Base-by-base conservation (phyloP, 2,113 vertebrate species). In the Bubo scandiacus region DNA sequence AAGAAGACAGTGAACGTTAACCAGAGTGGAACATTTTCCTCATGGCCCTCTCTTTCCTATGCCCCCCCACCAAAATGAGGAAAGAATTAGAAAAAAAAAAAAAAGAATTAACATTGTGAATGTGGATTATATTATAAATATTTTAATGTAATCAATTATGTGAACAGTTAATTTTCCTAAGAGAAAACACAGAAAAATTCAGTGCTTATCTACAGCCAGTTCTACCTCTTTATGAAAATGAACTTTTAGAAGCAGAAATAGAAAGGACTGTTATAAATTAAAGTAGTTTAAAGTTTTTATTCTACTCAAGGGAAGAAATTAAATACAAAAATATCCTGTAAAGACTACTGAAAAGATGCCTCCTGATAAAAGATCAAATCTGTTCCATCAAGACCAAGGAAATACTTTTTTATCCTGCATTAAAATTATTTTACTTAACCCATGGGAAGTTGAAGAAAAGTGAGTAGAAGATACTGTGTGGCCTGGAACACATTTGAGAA, bases 1-100 rank as follows among this genome's bases (percentile, higher is more conserved):
- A 72, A 59, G 29, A 49, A 7, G 16, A 63, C 4, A 51, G 8
- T 45, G 70, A 73, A 73, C 22, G 32, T 36, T 81, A 79, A 62
- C 14, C 27, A 45, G 21, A 36, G 30, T 51, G 17, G 18, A 90
- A 59, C 12, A 40, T 21, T 17, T 38, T 66, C 11, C 36, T 55
- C 5, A 67, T 27, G n/a, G 26, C 1, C 5, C 0, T 0, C 1
- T 75, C 52, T 34, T 61, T 12, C 2, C 4, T 25, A 20, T 47
- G 18, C 19, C 45, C 16, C 16, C 19, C 3, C 7, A 11, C 5
- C 22, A 22, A 29, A 73, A 26, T 23, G 4, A 32, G 27, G 9
- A 71, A 71, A 63, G 5, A 36, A 54, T 67, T 55, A 38, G 6
- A 5, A 25, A 47, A 20, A n/a, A 47, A 82, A 5, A 43, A 63